These are phyloP conservation scores for Microchrysa polita DNA, from an alignment of 2,888 invertebrate species.

Conservation along the genomic window DNA sequence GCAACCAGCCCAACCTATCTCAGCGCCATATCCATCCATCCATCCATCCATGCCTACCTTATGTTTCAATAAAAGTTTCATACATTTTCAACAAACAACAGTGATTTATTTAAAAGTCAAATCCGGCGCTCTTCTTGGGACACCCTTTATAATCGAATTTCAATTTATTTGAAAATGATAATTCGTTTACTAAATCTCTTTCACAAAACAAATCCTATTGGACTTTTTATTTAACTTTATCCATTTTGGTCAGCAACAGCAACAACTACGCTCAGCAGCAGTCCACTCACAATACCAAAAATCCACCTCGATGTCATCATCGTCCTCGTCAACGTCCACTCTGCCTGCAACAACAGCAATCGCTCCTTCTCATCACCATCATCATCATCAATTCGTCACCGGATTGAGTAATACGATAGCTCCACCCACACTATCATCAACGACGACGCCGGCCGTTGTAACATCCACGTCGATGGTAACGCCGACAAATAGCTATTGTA, in stretches of 20 bases:
- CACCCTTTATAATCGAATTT: no score
- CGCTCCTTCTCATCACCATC: not conserved
- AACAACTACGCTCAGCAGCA: constrained; percentile 11
- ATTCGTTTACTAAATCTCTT: no score
- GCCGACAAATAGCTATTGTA: constrained; percentile 16
- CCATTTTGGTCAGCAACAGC: not conserved
- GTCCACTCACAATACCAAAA: constrained; percentile 29
- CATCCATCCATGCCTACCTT: no score
- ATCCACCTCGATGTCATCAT: constrained; percentile 28
- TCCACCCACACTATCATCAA: constrained; percentile 41
- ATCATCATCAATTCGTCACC: not conserved
- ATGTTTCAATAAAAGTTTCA: no score
- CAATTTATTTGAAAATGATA: no score
- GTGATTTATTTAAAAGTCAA: no score
- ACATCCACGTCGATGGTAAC: constrained; percentile 43
- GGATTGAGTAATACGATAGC: constrained; percentile 47
- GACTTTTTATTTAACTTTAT: not conserved
- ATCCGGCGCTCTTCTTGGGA: no score
- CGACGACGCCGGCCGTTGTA: constrained; percentile 50
- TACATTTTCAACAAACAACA: no score
- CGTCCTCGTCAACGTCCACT: constrained; percentile 19
- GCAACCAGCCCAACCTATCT: no score
- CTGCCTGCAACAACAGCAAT: constrained; percentile 45
- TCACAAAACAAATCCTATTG: no score
- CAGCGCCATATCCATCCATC: no score